Percentiles rank a stretch among this genome's conserved stretches.
These are phyloP conservation scores for Lasiommata megera DNA, from an alignment of 2,888 invertebrate genomes.

Conservation along the genomic window DNA sequence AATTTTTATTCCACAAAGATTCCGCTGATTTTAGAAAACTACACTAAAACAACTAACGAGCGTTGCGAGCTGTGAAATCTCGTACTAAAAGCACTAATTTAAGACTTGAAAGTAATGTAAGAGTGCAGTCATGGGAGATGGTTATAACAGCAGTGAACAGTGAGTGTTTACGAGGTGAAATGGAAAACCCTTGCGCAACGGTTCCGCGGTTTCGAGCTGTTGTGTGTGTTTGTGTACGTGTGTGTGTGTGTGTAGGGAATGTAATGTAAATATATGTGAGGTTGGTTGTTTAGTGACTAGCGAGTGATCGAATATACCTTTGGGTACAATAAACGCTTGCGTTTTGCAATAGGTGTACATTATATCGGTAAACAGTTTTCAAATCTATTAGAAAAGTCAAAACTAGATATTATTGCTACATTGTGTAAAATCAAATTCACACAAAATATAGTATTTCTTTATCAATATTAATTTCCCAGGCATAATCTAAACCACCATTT, in stretches of 20 bases:
- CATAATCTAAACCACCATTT: too few relatives aligned
- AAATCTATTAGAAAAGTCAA: too few relatives aligned
- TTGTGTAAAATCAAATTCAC: too few relatives aligned
- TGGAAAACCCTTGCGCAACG: slow-evolving; percentile 78
- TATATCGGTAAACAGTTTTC: background rate
- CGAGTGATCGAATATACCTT: slow-evolving; percentile 24
- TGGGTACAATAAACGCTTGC: slow-evolving; percentile 22
- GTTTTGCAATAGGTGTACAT: slow-evolving; percentile 20
- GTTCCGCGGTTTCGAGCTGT: slow-evolving; percentile 35
- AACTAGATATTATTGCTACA: too few relatives aligned
- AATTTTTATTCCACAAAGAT: too few relatives aligned
- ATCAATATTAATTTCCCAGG: too few relatives aligned
- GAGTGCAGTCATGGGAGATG: slow-evolving; percentile 26
- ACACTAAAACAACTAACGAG: too few relatives aligned
- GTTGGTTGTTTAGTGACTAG: slow-evolving; percentile 8
- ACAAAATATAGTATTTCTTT: too few relatives aligned
- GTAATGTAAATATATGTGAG: background rate
- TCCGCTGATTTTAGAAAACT: too few relatives aligned
- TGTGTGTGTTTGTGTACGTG: slow-evolving; percentile 14
- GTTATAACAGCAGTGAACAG: slow-evolving; percentile 25
- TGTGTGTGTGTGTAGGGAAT: background rate
- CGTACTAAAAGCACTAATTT: slow-evolving; percentile 9
- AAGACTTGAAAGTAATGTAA: slow-evolving; percentile 35
- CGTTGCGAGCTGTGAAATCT: background rate
- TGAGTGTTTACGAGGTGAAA: slow-evolving; percentile 54